Conservation (phyloP, 2,113 vertebrate genomes). For the Halcyon senegalensis region DNA sequence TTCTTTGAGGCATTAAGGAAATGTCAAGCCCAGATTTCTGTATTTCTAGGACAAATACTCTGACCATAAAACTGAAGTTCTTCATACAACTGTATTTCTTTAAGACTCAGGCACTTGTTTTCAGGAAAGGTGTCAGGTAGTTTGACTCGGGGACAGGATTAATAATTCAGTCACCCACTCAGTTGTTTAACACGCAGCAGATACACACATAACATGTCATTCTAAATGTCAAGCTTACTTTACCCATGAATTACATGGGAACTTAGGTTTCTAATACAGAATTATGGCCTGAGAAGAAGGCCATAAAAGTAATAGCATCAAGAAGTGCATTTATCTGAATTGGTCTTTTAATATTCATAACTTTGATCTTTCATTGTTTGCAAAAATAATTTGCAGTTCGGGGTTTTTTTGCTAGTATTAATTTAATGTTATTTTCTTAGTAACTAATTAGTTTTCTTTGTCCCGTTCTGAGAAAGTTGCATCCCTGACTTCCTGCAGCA, state of each 20-base stretch:
- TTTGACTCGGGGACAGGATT: background rate
- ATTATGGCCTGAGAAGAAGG: background rate
- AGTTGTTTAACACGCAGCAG: constrained; percentile 3
- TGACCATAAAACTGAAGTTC: background rate
- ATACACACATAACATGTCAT: background rate
- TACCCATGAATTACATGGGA: background rate
- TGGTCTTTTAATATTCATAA: background rate
- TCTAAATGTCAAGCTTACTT: constrained; percentile 23
- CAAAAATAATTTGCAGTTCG: background rate
- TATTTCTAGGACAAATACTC: background rate
- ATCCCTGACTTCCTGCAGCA: background rate
- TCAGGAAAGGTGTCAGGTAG: background rate
- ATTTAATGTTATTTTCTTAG: background rate
- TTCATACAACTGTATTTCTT: background rate
- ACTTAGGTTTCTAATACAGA: background rate
- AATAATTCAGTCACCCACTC: background rate
- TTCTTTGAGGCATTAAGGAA: background rate
- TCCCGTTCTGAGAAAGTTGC: background rate
- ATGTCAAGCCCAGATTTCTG: background rate
- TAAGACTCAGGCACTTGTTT: background rate
- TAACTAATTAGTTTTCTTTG: background rate
- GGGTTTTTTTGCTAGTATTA: background rate
- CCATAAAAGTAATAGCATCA: background rate
- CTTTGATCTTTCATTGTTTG: background rate
- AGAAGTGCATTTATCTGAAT: background rate